Base-by-base conservation (phyloP, 1,140 invertebrate species). In the Hesperophylax magnus region DNA sequence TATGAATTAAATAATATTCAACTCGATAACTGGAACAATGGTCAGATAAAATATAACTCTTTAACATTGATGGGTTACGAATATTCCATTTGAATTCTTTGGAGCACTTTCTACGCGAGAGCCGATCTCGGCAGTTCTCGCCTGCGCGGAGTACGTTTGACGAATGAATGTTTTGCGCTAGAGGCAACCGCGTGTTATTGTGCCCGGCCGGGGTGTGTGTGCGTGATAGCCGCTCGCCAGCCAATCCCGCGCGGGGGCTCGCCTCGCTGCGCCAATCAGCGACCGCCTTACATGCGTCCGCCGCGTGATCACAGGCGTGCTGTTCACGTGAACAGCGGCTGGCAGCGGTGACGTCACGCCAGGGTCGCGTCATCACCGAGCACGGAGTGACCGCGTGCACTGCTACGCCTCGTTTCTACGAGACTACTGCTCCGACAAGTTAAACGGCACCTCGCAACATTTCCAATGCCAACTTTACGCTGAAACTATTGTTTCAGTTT, bases 291-390 rank as follows among this genome's bases (percentile, higher is more conserved):
- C 91, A 92, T 87, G 87, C 90, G 88, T 83, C 81, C 86, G 90
- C 90, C 89, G 91, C 91, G 88, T 88, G 86, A 81, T 80, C 69
- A 84, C 84, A 85, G 87, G 90, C 91, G 90, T 91, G 91, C 61
- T 88, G 86, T 91, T 91, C 91, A 92, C 91, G 91, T 92, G 91
- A 86, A 87, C 87, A 83, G 78, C 85, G 89, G 88, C 88, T 88
- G 88, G 86, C 86, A 88, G 87, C 87, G 86, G 18, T 89, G 86
- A 90, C 88, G 91, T 92, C 91, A 92, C 88, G 86, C 87, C 87
- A 39, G 24, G 88, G 72, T 58, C 80, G 72, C 78, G 69, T 80
- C 72, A 75, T 63, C 69, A 47, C 87, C 86, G 87, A 87, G 69
- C 84, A 79, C 87, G 87, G 87, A 87, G 87, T 86, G 86, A 87